Evolutionary conservation across 2,113 vertebrate species (phyloP), one percentile per base, ranked within the genome.

Genomic region (Bufo bufo): DNA sequence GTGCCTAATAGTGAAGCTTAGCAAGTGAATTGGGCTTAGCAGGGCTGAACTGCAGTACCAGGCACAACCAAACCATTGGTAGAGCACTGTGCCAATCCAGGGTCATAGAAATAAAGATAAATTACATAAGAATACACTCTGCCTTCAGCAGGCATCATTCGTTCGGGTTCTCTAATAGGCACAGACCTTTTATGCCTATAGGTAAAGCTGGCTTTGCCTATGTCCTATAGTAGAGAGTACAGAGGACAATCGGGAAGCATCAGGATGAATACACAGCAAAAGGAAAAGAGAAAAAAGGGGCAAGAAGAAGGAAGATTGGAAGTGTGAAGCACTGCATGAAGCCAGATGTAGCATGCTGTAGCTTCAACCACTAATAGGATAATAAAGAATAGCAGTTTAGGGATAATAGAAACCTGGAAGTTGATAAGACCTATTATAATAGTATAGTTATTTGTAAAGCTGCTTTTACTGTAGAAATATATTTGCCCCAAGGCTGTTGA

Each of bases 381-480:
- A 80, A 23, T 12, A 59, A 43, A 58, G 54, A 43, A 59, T 59
- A 80, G 54, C n/a, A 80, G 78, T 80, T 56, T 17, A 4, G 52
- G n/a, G 66, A 65, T 82, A 47, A n/a, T 47, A 82, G 9, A 17
- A n/a, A 49, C 9, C 59, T 49, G 19, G 3, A 82, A 65, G 20
- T 19, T 65, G 59, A 49, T 82, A 82, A 49, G 23, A 82, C n/a
- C 54, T 59, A 59, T 19, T 17, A 19, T 33, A 82, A n/a, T 82
- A 16, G 65, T 8, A 49, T 49, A 49, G 43, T 17, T 45, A 49
- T 82, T 82, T 82, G 43, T 65, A n/a, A 10, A 4, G 16, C 33
- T 45, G 45, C 12, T 52, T 13, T 66, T 23, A 17, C 61, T 66
- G 63, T 14, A 63, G 58, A 82, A 63, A 63, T 65, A n/a, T 45